These are phyloP conservation scores for Polyommatus iphigenia DNA, from an alignment of 2,888 invertebrate species.

Conservation along the genomic window DNA sequence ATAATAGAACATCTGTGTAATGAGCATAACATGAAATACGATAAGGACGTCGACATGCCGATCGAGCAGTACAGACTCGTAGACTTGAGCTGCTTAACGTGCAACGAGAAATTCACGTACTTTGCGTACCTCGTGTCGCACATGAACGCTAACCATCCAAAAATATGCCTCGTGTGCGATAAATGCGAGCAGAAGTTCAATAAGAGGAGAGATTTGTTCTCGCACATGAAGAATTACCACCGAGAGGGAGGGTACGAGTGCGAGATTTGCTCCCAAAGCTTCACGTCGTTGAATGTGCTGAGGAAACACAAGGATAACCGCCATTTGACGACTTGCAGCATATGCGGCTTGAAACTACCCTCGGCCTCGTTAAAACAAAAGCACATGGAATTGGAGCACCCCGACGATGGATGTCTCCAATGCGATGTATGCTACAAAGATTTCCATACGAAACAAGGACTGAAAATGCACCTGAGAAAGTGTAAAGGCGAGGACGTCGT, in stretches of 20 bases:
- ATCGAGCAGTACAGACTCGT: constrained; percentile 64
- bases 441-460: constrained; percentile 69
- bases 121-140: constrained; percentile 72
- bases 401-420: constrained; percentile 65
- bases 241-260: constrained; percentile 71
- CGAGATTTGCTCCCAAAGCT: constrained; percentile 62
- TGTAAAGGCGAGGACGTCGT: constrained; percentile 61
- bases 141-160: constrained; percentile 67
- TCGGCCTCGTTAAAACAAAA: constrained; percentile 67
- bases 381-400: constrained; percentile 68
- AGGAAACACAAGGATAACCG: constrained; percentile 65
- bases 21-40: constrained; percentile 63
- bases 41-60: constrained; percentile 65
- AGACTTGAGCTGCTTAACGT: constrained; percentile 60
- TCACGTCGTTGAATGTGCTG: constrained; percentile 65
- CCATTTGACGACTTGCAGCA: constrained; percentile 64
- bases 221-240: constrained; percentile 72
- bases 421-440: constrained; percentile 67
- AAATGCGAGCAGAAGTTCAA: constrained; percentile 71
- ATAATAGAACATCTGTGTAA: constrained; percentile 57
- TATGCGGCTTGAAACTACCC: constrained; percentile 65
- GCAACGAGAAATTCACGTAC: constrained; percentile 65
- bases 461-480: constrained; percentile 67
- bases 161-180: constrained; percentile 69
- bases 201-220: constrained; percentile 67